Conservation (phyloP, 2,113 vertebrate species). For the rat (Rattus norvegicus) region DNA sequence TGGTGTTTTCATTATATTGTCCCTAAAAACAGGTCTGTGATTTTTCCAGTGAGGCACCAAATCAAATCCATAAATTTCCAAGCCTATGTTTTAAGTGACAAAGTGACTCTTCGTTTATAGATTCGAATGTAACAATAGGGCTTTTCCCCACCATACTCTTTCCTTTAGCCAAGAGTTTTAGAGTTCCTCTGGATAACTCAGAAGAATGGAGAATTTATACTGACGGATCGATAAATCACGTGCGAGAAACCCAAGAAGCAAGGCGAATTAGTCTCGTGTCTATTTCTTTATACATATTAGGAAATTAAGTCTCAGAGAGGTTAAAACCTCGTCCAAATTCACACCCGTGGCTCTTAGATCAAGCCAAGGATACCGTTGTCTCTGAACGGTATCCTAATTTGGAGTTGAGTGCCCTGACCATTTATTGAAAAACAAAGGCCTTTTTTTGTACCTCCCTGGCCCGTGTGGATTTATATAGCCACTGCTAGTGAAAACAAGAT, state of each 20-base stretch:
- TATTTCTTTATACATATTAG: not conserved
- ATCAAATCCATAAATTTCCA: not conserved
- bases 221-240: not conserved
- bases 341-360: not conserved
- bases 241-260: not conserved
- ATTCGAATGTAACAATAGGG: not conserved
- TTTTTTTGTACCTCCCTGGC: not conserved
- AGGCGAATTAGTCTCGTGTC: not conserved
- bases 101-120: not conserved
- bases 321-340: constrained; percentile 40
- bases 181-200: not conserved
- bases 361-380: not conserved
- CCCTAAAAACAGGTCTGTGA: not conserved
- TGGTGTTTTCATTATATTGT: not conserved
- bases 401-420: not conserved
- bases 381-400: not conserved
- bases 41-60: constrained; percentile 29
- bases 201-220: not conserved
- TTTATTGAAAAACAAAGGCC: not conserved
- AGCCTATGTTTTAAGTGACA: constrained; percentile 12
- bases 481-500: not conserved
- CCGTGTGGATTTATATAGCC: not conserved
- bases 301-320: not conserved
- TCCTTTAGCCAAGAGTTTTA: not conserved
- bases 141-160: not conserved